These are phyloP conservation scores for Hirudinaria manillensis DNA, from an alignment of 2,888 invertebrate species.

Conservation along the genomic window DNA sequence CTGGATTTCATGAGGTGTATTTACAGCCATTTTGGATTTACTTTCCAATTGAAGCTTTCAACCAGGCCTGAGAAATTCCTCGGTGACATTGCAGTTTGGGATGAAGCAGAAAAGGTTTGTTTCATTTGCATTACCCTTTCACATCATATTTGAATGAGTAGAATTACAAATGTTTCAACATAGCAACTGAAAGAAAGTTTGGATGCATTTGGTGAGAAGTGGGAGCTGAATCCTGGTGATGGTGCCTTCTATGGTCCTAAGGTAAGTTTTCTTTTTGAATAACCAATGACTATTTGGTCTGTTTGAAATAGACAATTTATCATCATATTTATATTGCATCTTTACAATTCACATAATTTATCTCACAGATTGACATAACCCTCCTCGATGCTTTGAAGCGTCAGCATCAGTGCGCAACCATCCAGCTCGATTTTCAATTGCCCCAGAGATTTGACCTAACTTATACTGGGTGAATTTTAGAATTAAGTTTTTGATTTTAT, in stretches of 20 bases:
- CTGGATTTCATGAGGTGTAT: constrained; percentile 83
- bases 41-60: constrained; percentile 82
- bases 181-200: constrained; percentile 77
- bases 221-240: constrained; percentile 88
- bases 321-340: too few species aligned
- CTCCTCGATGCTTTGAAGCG: constrained; percentile 84
- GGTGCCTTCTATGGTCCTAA: constrained; percentile 99
- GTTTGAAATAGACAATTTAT: too few species aligned
- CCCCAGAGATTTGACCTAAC: constrained; percentile 81
- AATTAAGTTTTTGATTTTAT: not conserved
- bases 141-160: not conserved
- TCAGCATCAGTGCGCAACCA: constrained; percentile 90
- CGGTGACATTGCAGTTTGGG: constrained; percentile 83
- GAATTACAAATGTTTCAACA: not conserved
- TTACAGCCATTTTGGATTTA: constrained; percentile 87
- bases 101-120: constrained; percentile 63
- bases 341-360: too few species aligned
- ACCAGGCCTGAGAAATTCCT: constrained; percentile 90
- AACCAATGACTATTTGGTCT: not conserved
- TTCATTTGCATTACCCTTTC: not conserved
- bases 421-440: constrained; percentile 95
- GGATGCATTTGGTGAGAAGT: constrained; percentile 75
- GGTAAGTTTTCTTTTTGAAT: constrained; percentile 45
- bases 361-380: constrained; percentile 78
- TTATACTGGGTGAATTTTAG: constrained; percentile 56